Evolutionary conservation across 2,888 invertebrate species (phyloP).

Genomic region (Monopis laevigella): DNA sequence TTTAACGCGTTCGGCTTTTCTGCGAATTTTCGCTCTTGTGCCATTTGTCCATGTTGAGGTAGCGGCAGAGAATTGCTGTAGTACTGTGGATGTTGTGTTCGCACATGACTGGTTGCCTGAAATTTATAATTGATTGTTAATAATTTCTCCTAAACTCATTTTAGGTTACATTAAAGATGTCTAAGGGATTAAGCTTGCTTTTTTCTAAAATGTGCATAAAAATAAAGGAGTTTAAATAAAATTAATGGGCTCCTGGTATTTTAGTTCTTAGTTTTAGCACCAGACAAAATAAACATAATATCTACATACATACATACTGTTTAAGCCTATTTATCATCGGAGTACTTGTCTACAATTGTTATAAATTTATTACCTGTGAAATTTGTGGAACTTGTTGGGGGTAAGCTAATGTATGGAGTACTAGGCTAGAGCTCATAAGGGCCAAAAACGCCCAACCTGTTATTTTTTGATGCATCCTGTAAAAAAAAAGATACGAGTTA

Average conservation of each 20-base stretch:
- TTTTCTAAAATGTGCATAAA: no score
- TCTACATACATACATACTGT: no score
- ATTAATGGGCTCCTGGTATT: no score
- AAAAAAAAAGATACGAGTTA: slow-evolving; percentile 23
- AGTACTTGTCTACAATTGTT: no score
- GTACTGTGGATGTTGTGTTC: slow-evolving; percentile 56
- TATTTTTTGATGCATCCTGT: slow-evolving; percentile 72
- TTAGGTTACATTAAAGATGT: no score
- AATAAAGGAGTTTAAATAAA: no score
- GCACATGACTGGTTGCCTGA: slow-evolving; percentile 54
- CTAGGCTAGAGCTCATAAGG: slow-evolving; percentile 72
- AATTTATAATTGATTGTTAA: slow-evolving; percentile 24
- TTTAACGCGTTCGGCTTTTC: slow-evolving; percentile 90
- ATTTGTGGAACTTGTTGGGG: slow-evolving; percentile 65
- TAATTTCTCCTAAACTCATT: no score
- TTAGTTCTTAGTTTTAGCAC: no score
- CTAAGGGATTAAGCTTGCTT: no score
- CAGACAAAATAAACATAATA: no score
- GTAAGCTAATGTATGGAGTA: slow-evolving; percentile 74
- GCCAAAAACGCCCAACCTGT: slow-evolving; percentile 75
- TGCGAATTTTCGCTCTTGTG: slow-evolving; percentile 81
- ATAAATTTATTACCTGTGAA: slow-evolving; percentile 40
- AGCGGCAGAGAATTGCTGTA: slow-evolving; percentile 53
- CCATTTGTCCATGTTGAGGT: slow-evolving; percentile 41
- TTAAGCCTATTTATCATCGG: no score